Evolutionary conservation across 92 coral and sea anemone species (phyloP), one percentile per base, ranked within the genome.

Genomic region (Epizoanthus ramosus): DNA sequence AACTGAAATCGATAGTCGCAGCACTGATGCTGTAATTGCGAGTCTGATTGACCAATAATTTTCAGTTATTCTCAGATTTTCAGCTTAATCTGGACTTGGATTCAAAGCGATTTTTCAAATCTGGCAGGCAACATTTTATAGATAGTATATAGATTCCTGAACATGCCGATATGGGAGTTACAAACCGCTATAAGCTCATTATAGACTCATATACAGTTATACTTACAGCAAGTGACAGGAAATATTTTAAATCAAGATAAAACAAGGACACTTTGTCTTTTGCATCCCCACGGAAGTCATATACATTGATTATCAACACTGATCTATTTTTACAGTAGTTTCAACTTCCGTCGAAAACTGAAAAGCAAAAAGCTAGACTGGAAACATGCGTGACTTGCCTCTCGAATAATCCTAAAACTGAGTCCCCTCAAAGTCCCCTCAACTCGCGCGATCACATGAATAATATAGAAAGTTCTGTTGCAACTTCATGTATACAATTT

Each of bases 301-400:
- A 31, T 47, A 53, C n/a, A 21, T 47, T 58, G 41, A 58, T 4
- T 12, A 37, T 59, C 71, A 61, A 41, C 39, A 61, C 43, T 37
- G 43, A 61, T 37, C 59, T 61, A 77, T 61, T 77, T 77, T 77
- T 75, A 39, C 54, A 31, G 68, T 75, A n/a, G 67, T 56, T 58
- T 35, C 17, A 19, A 57, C 61, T 75, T 58, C 82, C 65, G 82
- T 15, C 15, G 35, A 16, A 28, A 8, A 31, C 15, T n/a, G 17
- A 41, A 70, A 45, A 52, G 13, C 50, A 39, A 77, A 75, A 41
- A 8, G 71, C 71, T 37, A 37, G 71, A 77, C 28, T 9, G 24
- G 57, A 59, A 41, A 25, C 64, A 17, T 39, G 8, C 16, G 33
- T 37, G 4, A 12, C 35, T 60, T 37, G 31, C 66, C 0, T 10